A percentile compares a stretch with the other conserved stretches of the same genome.
phyloP scores from a whole-genome alignment of 2,797 vertebrate genomes.

The Enteromius unitaeniatus region DNA sequence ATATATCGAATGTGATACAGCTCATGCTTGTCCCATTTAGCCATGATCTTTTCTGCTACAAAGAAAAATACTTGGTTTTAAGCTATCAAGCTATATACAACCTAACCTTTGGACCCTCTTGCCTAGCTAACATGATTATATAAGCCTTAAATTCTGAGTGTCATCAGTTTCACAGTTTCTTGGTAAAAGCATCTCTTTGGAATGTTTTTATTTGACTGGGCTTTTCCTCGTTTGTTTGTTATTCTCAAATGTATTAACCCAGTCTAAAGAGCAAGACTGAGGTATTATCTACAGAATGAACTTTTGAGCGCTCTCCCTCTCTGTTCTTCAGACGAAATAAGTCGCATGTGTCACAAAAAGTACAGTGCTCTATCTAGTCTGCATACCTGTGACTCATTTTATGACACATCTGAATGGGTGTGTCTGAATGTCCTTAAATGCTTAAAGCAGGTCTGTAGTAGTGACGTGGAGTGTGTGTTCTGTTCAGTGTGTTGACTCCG shows the following conservation, averaged over 20 bases:
- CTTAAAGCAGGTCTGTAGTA: not conserved
- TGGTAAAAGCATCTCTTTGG: not conserved
- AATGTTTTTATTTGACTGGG: not conserved
- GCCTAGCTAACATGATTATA: not conserved
- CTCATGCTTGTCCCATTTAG: not conserved
- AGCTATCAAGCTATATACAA: too few relatives aligned
- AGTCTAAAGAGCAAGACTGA: not conserved
- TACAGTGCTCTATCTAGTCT: not conserved
- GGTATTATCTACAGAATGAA: not conserved
- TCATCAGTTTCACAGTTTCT: slow-evolving; percentile 9
- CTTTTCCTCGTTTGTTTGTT: not conserved
- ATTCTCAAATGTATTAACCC: not conserved
- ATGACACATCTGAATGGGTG: not conserved
- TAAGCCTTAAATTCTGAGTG: not conserved
- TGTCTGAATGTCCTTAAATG: slow-evolving; percentile 2
- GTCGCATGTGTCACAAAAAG: not conserved
- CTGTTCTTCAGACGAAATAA: not conserved
- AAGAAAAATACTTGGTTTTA: not conserved
- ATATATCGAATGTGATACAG: slow-evolving; percentile 2
- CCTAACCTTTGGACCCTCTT: not conserved
- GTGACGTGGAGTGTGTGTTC: not conserved
- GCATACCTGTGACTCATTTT: not conserved
- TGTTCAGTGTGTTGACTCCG: not conserved
- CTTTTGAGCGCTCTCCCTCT: not conserved
- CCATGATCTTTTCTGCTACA: not conserved